Evolutionary conservation across 2,113 vertebrate species (phyloP).

Genomic region (Furnarius figulus): DNA sequence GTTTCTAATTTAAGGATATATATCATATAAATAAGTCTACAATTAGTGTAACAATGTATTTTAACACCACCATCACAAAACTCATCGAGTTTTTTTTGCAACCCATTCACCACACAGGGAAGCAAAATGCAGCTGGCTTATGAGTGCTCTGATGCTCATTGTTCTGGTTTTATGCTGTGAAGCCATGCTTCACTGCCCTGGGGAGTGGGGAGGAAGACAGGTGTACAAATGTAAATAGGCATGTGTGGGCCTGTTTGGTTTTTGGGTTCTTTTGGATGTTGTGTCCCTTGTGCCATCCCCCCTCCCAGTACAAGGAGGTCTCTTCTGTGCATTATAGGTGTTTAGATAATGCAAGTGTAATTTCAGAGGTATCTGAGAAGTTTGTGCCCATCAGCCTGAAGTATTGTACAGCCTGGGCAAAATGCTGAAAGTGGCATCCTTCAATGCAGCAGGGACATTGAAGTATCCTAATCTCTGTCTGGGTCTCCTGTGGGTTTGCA

Average conservation of each 20-base stretch:
- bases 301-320: background rate
- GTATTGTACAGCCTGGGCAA: background rate
- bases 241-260: background rate
- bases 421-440: background rate
- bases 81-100: background rate
- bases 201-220: background rate
- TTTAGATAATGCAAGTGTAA: background rate
- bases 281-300: rapidly evolving
- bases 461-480: background rate
- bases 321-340: rapidly evolving
- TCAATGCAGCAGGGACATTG: background rate
- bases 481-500: background rate
- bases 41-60: background rate
- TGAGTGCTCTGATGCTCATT: background rate
- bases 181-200: background rate
- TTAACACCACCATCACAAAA: background rate
- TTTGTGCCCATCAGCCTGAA: background rate
- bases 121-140: background rate
- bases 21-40: background rate
- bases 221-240: background rate
- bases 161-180: background rate
- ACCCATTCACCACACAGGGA: background rate
- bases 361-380: background rate
- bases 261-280: background rate
- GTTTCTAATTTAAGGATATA: background rate